These are phyloP conservation scores for Procambarus virginalis DNA, from an alignment of 1,140 invertebrate genomes.

Conservation along the genomic window DNA sequence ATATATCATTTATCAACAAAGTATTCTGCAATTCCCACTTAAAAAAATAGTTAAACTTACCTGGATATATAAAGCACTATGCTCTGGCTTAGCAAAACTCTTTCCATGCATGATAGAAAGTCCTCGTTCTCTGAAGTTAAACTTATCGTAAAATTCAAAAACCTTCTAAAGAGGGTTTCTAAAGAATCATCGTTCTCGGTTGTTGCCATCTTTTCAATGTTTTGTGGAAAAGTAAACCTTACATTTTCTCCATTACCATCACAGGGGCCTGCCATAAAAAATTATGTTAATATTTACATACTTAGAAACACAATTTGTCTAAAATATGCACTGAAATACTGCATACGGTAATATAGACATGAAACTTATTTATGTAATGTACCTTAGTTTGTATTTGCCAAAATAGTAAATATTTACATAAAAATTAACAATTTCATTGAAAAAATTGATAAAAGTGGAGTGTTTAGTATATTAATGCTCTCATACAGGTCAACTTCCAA, in stretches of 20 bases:
- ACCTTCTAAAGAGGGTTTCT: constrained; percentile 81
- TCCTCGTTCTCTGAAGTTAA: constrained; percentile 83
- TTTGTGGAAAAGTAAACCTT: constrained; percentile 73
- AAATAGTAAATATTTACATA: no score
- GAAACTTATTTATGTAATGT: no score
- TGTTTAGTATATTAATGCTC: no score
- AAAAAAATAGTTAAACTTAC: constrained; percentile 10
- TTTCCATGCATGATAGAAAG: constrained; percentile 83
- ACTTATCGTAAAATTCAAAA: constrained; percentile 87
- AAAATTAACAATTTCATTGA: no score
- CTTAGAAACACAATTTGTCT: no score
- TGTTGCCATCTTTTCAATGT: background rate
- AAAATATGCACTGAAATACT: no score
- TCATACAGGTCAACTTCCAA: no score
- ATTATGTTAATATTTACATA: background rate
- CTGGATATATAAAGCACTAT: constrained; percentile 79
- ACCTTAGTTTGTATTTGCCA: no score
- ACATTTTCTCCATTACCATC: constrained; percentile 75
- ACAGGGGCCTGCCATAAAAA: constrained; percentile 73
- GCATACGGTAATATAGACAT: no score
- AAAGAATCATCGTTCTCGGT: constrained; percentile 74
- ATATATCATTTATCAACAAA: background rate
- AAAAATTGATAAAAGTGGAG: no score
- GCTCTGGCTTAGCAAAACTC: constrained; percentile 80
- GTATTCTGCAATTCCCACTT: background rate